Percentiles rank a stretch among this genome's conserved stretches.
phyloP scores from a whole-genome alignment of 2,797 vertebrate species.

The Sciaenops ocellatus region DNA sequence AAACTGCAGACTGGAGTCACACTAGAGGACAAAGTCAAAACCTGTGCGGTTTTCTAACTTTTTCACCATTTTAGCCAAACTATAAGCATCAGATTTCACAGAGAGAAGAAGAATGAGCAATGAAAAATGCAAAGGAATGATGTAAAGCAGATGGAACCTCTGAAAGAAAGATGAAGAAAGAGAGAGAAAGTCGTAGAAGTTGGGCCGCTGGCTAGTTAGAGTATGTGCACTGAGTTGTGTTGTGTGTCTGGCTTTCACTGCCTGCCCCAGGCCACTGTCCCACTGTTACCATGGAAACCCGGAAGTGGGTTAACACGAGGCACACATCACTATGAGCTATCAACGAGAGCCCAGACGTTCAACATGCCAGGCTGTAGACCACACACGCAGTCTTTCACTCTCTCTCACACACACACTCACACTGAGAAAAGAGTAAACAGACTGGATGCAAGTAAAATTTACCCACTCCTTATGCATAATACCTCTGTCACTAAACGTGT shows the following conservation, averaged over 20 bases:
- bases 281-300: constrained; percentile 80
- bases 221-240: constrained; percentile 59
- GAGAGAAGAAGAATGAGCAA: not conserved
- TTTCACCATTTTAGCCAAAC: not conserved
- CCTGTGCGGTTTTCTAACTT: not conserved
- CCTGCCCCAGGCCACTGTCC: constrained; percentile 69
- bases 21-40: constrained; percentile 2
- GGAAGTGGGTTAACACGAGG: constrained; percentile 77
- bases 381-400: constrained; percentile 1
- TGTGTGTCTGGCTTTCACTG: constrained; percentile 63
- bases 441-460: constrained; percentile 20
- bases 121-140: constrained; percentile 5
- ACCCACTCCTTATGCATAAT: constrained; percentile 27
- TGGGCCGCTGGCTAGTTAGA: constrained; percentile 40
- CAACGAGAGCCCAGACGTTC: constrained; percentile 58
- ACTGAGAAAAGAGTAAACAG: constrained; percentile 29
- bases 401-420: constrained; percentile 15
- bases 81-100: not conserved
- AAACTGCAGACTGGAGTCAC: not conserved
- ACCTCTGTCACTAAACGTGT: constrained; percentile 31
- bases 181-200: constrained; percentile 14
- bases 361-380: constrained; percentile 47
- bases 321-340: constrained; percentile 67
- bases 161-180: constrained; percentile 10
- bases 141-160: constrained; percentile 2